phyloP scores from a whole-genome alignment of 2,113 vertebrate species.

The Vicugna pacos region DNA sequence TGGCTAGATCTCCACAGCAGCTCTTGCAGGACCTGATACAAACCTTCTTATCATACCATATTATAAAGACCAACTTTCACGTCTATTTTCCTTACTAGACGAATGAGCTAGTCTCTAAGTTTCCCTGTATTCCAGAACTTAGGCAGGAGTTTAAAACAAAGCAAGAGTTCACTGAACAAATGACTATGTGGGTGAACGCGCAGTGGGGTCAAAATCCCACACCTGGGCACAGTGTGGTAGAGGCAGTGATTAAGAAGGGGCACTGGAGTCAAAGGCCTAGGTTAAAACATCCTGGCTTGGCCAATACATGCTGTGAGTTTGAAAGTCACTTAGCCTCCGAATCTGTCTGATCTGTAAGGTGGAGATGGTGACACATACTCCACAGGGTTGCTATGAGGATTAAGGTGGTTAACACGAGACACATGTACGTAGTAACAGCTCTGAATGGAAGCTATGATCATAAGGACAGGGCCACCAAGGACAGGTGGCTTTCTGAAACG shows the following conservation, averaged over 20 bases:
- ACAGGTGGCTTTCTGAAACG: not conserved
- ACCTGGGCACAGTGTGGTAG: not conserved
- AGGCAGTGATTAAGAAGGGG: not conserved
- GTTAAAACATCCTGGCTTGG: not conserved
- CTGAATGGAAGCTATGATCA: not conserved
- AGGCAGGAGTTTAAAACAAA: not conserved
- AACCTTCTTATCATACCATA: not conserved
- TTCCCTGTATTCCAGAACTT: not conserved
- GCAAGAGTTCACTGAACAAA: not conserved
- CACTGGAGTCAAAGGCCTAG: not conserved
- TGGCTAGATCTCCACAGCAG: not conserved
- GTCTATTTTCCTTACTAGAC: not conserved
- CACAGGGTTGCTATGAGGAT: not conserved
- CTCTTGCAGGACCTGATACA: not conserved
- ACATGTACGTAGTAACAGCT: not conserved
- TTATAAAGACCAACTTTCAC: not conserved
- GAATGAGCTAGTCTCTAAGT: not conserved
- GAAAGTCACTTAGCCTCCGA: not conserved
- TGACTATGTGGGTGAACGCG: not conserved
- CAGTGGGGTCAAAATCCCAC: not conserved
- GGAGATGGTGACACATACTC: not conserved
- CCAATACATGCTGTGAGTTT: not conserved
- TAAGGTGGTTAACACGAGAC: not conserved
- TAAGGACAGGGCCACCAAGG: not conserved
- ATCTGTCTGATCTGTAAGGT: not conserved